A percentile compares a stretch with the other conserved stretches of the same genome.
Conservation (phyloP, 2,797 vertebrate species). For the Odontamblyopus lacepedii region DNA sequence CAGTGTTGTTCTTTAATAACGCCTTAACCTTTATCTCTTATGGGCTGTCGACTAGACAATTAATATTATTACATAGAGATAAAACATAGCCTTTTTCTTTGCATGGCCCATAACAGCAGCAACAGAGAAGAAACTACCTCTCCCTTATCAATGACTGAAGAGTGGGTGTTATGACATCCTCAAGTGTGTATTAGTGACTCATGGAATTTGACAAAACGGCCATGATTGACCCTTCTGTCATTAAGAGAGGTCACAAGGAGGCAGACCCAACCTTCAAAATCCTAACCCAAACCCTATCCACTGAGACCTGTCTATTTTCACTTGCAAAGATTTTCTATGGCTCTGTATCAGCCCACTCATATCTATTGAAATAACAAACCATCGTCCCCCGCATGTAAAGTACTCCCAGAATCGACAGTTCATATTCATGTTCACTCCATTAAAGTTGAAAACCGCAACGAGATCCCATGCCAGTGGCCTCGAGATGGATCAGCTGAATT, state of each 20-base stretch:
- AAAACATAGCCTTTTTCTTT: conserved; percentile 29
- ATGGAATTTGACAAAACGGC: conserved; percentile 68
- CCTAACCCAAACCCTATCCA: conserved; percentile 63
- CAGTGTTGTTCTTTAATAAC: conserved; percentile 75
- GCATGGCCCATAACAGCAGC: not conserved
- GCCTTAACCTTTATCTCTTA: conserved; percentile 61
- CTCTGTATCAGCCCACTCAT: conserved; percentile 69
- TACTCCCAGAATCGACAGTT: conserved; percentile 62
- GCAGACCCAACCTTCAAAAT: conserved; percentile 60
- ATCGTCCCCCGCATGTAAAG: conserved; percentile 47
- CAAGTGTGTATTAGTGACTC: conserved; percentile 70
- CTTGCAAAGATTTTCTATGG: conserved; percentile 52
- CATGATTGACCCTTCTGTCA: conserved; percentile 64
- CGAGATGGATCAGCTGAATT: conserved; percentile 70
- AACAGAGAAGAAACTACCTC: conserved; percentile 36
- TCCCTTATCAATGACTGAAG: conserved; percentile 54
- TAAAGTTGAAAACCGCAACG: conserved; percentile 60
- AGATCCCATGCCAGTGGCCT: conserved; percentile 67
- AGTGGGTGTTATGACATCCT: conserved; percentile 63
- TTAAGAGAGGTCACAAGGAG: conserved; percentile 67
- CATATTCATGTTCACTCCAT: conserved; percentile 75
- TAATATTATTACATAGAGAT: conserved; percentile 36
- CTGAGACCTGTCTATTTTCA: conserved; percentile 72
- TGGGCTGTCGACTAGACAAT: conserved; percentile 37
- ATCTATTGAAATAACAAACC: conserved; percentile 75